A percentile compares a stretch with the other conserved stretches of the same genome.
Conservation (phyloP, 1,140 invertebrate genomes). For the Pentalonia nigronervosa region DNA sequence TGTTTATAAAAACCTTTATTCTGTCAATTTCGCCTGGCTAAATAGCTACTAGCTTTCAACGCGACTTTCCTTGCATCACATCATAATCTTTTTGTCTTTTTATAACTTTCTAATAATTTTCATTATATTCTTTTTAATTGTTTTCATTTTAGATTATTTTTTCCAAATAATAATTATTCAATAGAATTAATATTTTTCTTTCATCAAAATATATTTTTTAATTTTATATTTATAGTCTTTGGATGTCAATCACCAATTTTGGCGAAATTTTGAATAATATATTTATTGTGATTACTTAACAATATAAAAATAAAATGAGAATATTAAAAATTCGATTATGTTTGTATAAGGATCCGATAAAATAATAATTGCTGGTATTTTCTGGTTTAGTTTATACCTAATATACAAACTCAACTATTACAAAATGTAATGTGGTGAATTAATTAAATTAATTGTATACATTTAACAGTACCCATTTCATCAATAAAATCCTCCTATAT, state of each 20-base stretch:
- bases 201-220: background rate
- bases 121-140: background rate
- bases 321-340: background rate
- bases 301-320: background rate
- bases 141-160: constrained; percentile 30
- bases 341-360: background rate
- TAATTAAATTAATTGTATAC: background rate
- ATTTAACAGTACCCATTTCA: background rate
- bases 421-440: background rate
- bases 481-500: background rate
- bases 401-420: background rate
- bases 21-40: background rate
- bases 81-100: background rate
- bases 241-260: background rate
- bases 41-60: background rate
- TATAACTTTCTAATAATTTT: constrained; percentile 1
- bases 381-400: background rate
- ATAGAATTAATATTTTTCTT: background rate
- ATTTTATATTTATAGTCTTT: background rate
- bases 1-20: constrained; percentile 30
- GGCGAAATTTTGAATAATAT: background rate
- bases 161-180: background rate
- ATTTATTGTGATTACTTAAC: background rate
- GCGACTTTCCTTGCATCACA: too few relatives aligned
- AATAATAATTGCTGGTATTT: background rate